Evolutionary conservation across 2,888 invertebrate genomes (phyloP), one percentile per base, ranked within the genome.

Genomic region (Girardia tigrina): DNA sequence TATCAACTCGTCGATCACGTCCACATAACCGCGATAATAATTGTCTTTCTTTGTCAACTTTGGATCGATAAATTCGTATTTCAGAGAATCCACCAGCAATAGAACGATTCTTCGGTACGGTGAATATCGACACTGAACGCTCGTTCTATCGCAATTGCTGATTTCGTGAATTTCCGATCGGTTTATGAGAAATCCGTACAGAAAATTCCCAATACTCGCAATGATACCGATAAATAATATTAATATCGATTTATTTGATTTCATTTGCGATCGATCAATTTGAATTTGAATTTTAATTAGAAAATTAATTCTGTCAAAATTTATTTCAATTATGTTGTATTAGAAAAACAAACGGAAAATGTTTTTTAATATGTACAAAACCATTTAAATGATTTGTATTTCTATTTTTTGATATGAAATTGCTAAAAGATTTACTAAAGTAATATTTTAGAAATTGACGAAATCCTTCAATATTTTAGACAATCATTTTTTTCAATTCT

Each of bases 181-280:
- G 78, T 90, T 90, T 75, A 94, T 86, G 72, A 94, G 87, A 85
- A 94, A 94, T 72, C 94, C 94, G 81, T 90, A 88, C 4, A 90
- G 89, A 84, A 94, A 94, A 80, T 94, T 79, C 23, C 82, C 79
- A 28, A 81, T 78, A 14, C 81, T 82, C 72, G 78, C 73, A 12
- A 78, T 12, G 16, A 71, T 27, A 6, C 71, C 71, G 27, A 27
- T 2, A 29, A 71, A 71, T 6, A 4, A 28, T 71, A 71, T n/a
- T 26, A 71, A n/a, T 26, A 71, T 14, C 27, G 71, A 28, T 14
- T 29, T 71, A 6, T 29, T 71, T n/a, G n/a, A n/a, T n/a, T n/a
- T n/a, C n/a, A n/a, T n/a, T n/a, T n/a, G n/a, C n/a, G n/a, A n/a
- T n/a, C n/a, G n/a, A n/a, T n/a, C n/a, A n/a, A n/a, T n/a, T n/a